These are phyloP conservation scores for Garrulus glandarius DNA, from an alignment of 2,797 vertebrate genomes.

Conservation along the genomic window DNA sequence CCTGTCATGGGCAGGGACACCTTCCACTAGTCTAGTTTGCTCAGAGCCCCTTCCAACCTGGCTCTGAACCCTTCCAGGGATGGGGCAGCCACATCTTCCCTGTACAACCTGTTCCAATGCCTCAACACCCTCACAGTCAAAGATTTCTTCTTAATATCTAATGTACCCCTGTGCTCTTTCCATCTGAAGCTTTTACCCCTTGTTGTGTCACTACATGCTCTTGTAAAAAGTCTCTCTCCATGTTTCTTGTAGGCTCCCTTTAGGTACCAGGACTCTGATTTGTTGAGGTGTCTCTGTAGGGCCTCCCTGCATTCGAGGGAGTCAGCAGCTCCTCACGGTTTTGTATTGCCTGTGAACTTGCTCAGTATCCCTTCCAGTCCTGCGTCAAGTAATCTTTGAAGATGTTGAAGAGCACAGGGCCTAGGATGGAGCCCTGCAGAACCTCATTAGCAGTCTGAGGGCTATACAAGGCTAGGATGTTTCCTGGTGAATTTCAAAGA, in stretches of 20 bases:
- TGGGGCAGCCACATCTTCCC: not conserved
- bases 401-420: not conserved
- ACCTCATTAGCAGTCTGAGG: not conserved
- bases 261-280: not conserved
- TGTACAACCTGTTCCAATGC: not conserved
- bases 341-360: not conserved
- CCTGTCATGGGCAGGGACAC: not conserved
- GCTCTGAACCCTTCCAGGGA: not conserved
- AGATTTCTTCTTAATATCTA: not conserved
- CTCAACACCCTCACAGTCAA: not conserved
- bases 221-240: not conserved
- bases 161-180: not conserved
- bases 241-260: not conserved
- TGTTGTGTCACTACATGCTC: not conserved
- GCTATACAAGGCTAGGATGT: not conserved
- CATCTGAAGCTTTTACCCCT: not conserved
- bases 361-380: not conserved
- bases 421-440: not conserved
- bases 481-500: not conserved
- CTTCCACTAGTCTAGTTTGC: not conserved
- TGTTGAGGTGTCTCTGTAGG: not conserved
- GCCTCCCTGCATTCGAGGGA: rapidly evolving
- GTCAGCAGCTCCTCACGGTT: not conserved
- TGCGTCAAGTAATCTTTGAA: not conserved
- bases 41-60: not conserved